phyloP scores from a whole-genome alignment of 2,888 invertebrate genomes.

The Meiosimyza decipiens region DNA sequence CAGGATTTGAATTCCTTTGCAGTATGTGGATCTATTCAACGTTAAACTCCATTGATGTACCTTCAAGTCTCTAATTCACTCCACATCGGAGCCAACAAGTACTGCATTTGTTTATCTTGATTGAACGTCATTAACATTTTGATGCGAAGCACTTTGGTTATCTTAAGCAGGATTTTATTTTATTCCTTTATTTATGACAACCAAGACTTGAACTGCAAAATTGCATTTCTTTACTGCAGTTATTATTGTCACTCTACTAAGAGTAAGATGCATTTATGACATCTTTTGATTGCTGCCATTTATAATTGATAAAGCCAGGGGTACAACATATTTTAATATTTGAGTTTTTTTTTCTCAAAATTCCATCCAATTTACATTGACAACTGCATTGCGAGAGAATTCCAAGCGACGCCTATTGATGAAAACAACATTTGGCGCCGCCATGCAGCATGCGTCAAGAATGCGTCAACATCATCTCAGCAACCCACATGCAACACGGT shows the following conservation, averaged over 20 bases:
- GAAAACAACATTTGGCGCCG: constrained; percentile 33
- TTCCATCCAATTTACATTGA: no score
- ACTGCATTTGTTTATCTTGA: constrained; percentile 21
- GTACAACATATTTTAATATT: no score
- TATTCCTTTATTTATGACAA: constrained; percentile 25
- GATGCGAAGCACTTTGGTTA: constrained; percentile 31
- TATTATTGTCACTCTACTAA: no score
- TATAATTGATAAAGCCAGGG: background rate
- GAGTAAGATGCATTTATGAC: constrained; percentile 1
- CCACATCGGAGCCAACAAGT: no score
- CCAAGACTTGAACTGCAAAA: background rate
- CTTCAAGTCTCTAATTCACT: background rate
- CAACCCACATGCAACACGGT: constrained; percentile 4
- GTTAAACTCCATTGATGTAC: background rate
- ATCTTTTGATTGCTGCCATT: constrained; percentile 20
- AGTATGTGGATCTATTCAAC: no score
- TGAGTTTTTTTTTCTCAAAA: no score
- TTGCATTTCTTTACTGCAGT: no score
- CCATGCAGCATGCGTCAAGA: constrained; percentile 10
- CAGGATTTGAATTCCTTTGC: no score
- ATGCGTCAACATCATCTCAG: background rate
- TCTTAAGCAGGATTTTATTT: constrained; percentile 29
- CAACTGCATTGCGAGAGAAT: no score
- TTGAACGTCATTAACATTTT: constrained; percentile 31
- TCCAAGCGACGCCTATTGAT: background rate